Percentiles rank a stretch among this genome's conserved stretches.
Conservation (phyloP, 2,113 vertebrate genomes). For the Formicarius rufipectus region DNA sequence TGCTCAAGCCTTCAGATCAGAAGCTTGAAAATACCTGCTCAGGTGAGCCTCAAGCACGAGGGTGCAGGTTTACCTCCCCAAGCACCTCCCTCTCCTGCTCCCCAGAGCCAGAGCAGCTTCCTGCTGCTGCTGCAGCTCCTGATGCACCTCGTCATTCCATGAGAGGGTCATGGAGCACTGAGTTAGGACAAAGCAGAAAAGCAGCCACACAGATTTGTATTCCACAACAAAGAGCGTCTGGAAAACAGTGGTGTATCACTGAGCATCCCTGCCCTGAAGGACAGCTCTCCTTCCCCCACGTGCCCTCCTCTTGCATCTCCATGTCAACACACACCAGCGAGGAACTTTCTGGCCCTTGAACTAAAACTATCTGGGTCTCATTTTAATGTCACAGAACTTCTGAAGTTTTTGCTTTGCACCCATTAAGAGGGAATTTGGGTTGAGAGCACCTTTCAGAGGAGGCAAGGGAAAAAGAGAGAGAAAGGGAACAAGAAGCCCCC, state of each 20-base stretch:
- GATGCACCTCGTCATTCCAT: rapidly evolving
- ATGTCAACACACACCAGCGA: rapidly evolving
- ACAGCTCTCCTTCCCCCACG: neutral
- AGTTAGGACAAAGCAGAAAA: neutral
- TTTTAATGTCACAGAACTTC: neutral
- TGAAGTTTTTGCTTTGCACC: neutral
- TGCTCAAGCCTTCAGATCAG: rapidly evolving
- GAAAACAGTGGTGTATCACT: rapidly evolving
- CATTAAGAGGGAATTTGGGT: neutral
- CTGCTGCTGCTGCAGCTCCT: neutral
- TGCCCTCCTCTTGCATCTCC: neutral
- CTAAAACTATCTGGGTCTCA: neutral
- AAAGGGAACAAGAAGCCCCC: constrained; percentile 17
- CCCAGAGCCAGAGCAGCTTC: neutral
- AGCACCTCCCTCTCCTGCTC: neutral
- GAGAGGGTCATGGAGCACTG: neutral
- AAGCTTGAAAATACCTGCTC: neutral
- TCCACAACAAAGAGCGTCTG: neutral
- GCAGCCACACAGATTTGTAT: neutral
- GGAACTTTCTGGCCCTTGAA: neutral
- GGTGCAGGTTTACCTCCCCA: neutral
- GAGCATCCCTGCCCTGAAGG: neutral
- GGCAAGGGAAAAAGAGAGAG: neutral
- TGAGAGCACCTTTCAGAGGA: neutral
- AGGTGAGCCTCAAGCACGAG: neutral